Evolutionary conservation across 2,888 invertebrate species (phyloP).

Genomic region (Branchinecta sandiegonensis): DNA sequence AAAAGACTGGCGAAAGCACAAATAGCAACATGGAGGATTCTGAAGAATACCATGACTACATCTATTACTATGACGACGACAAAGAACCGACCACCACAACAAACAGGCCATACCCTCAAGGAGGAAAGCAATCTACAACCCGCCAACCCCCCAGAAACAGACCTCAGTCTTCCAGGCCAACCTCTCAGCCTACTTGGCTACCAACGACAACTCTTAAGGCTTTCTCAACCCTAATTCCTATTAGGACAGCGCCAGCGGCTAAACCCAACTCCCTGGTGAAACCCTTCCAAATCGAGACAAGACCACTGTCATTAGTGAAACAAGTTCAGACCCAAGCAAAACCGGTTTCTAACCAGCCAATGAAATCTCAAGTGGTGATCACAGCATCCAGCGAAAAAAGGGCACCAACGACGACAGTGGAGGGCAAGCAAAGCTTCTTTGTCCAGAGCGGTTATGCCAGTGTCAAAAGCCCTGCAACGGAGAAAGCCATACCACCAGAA

Average conservation of each 20-base stretch:
- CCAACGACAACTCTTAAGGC: neutral
- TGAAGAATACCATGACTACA: constrained; percentile 17
- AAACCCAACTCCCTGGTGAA: neutral
- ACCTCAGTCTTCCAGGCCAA: neutral
- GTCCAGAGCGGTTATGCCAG: neutral
- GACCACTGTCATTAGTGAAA: neutral
- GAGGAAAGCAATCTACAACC: neutral
- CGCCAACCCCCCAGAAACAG: neutral
- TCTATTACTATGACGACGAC: constrained; percentile 19
- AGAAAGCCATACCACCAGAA: neutral
- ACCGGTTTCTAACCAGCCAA: neutral
- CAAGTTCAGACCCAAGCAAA: neutral
- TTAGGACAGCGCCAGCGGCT: neutral
- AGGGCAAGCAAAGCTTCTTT: no score
- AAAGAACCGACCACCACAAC: constrained; percentile 14
- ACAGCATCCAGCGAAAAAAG: neutral
- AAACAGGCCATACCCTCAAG: constrained; percentile 9
- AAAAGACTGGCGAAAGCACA: neutral
- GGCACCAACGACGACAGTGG: neutral
- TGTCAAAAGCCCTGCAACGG: neutral
- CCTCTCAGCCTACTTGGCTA: neutral
- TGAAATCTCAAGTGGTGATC: neutral
- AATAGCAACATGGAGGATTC: constrained; percentile 1
- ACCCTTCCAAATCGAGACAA: neutral
- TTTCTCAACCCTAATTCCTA: neutral